Conservation (phyloP, 1,140 invertebrate species). For the Zaprionus lachaisei region DNA sequence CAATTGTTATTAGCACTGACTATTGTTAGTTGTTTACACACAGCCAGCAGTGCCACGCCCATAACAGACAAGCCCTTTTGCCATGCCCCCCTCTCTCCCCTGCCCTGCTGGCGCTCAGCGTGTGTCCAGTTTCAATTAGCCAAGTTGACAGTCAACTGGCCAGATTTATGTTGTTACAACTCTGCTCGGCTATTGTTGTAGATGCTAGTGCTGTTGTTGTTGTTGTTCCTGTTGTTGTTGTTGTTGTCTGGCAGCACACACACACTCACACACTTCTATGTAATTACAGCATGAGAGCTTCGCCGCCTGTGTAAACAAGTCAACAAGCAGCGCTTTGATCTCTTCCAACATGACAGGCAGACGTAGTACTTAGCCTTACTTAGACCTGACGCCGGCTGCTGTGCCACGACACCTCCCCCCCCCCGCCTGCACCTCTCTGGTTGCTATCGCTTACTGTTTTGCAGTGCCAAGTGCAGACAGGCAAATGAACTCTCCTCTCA, state of each 20-base stretch:
- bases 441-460: slow-evolving; percentile 59
- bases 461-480: slow-evolving; percentile 17
- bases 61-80: neutral
- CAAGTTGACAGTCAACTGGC: slow-evolving; percentile 40
- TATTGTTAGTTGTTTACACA: slow-evolving; percentile 27
- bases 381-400: neutral
- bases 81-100: neutral
- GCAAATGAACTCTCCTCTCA: slow-evolving; percentile 71
- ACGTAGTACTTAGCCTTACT: slow-evolving; percentile 36
- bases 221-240: neutral
- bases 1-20: slow-evolving; percentile 16
- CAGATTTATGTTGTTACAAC: slow-evolving; percentile 33
- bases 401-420: too few species aligned
- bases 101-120: slow-evolving; percentile 23
- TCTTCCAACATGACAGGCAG: slow-evolving; percentile 43
- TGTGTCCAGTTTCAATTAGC: slow-evolving; percentile 58
- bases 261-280: slow-evolving; percentile 27
- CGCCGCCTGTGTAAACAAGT: slow-evolving; percentile 69
- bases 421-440: neutral
- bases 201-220: neutral
- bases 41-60: slow-evolving; percentile 9
- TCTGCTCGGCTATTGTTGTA: slow-evolving; percentile 1
- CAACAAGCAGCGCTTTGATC: slow-evolving; percentile 53
- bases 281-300: slow-evolving; percentile 74
- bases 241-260: slow-evolving; percentile 21